Evolutionary conservation across 2,888 invertebrate species (phyloP).

Genomic region (Hemaris fuciformis): DNA sequence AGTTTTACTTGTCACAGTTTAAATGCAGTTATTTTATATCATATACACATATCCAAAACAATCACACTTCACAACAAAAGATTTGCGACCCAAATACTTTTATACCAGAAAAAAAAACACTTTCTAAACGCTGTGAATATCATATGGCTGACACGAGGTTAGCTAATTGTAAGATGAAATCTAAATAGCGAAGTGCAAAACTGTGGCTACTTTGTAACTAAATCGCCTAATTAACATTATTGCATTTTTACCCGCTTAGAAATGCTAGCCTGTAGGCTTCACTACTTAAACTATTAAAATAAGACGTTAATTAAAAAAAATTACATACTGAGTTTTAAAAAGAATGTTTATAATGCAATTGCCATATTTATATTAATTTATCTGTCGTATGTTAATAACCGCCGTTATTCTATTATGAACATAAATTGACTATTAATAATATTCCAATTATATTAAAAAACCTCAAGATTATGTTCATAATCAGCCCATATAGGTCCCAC

Average conservation of each 20-base stretch:
- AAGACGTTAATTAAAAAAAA: background rate
- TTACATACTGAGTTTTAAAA: background rate
- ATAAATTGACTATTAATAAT: too few relatives aligned
- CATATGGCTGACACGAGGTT: background rate
- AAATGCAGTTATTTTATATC: background rate
- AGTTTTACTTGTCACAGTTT: background rate
- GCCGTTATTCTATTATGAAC: too few relatives aligned
- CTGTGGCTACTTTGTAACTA: background rate
- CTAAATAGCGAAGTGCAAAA: background rate
- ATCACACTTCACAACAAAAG: background rate
- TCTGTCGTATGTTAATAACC: background rate
- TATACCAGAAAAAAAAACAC: too few relatives aligned
- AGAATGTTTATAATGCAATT: slow-evolving; percentile 6
- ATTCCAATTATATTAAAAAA: too few relatives aligned
- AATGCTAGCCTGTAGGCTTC: slow-evolving; percentile 5
- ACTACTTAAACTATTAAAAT: background rate
- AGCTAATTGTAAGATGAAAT: background rate
- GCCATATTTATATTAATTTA: background rate
- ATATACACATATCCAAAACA: background rate
- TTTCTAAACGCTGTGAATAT: too few relatives aligned
- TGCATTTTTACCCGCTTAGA: slow-evolving; percentile 11
- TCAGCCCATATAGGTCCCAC: too few relatives aligned
- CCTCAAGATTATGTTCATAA: too few relatives aligned
- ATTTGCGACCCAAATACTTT: background rate
- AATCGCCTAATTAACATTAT: slow-evolving; percentile 5